Base-by-base conservation (phyloP, 2,113 vertebrate genomes). In the Mus spicilegus region DNA sequence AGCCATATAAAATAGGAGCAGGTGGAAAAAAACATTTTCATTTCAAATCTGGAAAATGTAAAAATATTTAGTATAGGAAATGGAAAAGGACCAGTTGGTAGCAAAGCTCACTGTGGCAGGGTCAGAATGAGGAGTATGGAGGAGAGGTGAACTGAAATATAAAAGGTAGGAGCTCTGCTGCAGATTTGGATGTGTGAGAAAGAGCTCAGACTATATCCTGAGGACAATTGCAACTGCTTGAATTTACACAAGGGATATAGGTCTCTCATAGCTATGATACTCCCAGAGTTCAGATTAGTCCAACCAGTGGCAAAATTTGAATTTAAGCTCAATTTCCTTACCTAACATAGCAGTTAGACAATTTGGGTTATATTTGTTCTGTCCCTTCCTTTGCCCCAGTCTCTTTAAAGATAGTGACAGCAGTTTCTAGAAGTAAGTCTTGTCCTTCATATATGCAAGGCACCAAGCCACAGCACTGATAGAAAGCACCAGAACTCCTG, bases 41-140 rank as follows among this genome's bases (percentile, higher is more conserved):
- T 80, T 70, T 90, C 20, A 80, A 30, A 65, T 33, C 13, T 39
- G 33, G 72, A 77, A 14, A 39, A 16, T 76, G 78, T 46, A 78
- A 67, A n/a, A n/a, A 89, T 80, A 73, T 73, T 81, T 89, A 42
- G 33, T 73, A 20, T 51, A 13, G 39, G 13, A 84, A 11, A 63
- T 14, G 22, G 42, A 33, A 67, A 51, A 65, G 61, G 61, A 9
- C 58, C 12, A 1, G 61, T 49, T 46, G 11, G 49, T 9, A 51
- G 26, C 5, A 4, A n/a, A 65, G 8, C 12, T 54, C 39, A 0
- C 1, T 3, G 17, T 39, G 63, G 4, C 17, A 49, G 58, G n/a
- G 46, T 51, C 51, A 75, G 61, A 76, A 26, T 4, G 28, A 4
- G 42, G 36, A 69, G 30, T 24, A 19, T 10, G 39, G 22, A 56